Evolutionary conservation across 2,113 vertebrate genomes (phyloP).

Genomic region (Corythornis madagascariensis): DNA sequence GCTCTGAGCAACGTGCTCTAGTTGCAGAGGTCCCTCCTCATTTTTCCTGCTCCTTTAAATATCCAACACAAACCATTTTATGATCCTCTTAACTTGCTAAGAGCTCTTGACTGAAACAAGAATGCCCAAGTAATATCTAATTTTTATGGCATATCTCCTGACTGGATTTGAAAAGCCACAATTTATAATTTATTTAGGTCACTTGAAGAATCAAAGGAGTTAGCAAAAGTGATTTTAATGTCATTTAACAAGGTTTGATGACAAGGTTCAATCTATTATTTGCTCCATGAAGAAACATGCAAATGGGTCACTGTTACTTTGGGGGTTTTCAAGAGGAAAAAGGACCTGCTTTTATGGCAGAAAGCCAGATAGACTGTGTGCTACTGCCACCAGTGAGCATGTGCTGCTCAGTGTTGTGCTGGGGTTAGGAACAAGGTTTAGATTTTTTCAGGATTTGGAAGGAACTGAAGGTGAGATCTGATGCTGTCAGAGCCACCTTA

Average conservation of each 20-base stretch:
- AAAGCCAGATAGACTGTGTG: not conserved
- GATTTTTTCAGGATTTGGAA: not conserved
- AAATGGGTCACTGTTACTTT: not conserved
- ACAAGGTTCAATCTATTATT: not conserved
- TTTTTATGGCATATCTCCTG: not conserved
- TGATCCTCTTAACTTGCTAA: not conserved
- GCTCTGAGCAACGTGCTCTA: not conserved
- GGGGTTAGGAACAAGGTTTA: not conserved
- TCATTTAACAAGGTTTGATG: not conserved
- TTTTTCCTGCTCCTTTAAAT: not conserved
- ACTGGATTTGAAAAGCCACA: not conserved
- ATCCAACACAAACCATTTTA: not conserved
- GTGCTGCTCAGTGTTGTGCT: not conserved
- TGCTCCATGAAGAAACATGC: not conserved
- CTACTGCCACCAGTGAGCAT: accelerated
- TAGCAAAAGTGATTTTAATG: not conserved
- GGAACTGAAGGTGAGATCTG: not conserved
- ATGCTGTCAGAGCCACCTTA: not conserved
- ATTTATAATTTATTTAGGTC: not conserved
- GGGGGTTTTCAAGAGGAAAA: not conserved
- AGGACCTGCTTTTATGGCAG: not conserved
- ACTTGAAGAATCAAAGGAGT: not conserved
- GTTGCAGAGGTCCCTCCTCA: not conserved
- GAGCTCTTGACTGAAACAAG: not conserved
- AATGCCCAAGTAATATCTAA: not conserved